These are phyloP conservation scores for Cosmia pyralina DNA, from an alignment of 2,888 invertebrate species.

Conservation along the genomic window DNA sequence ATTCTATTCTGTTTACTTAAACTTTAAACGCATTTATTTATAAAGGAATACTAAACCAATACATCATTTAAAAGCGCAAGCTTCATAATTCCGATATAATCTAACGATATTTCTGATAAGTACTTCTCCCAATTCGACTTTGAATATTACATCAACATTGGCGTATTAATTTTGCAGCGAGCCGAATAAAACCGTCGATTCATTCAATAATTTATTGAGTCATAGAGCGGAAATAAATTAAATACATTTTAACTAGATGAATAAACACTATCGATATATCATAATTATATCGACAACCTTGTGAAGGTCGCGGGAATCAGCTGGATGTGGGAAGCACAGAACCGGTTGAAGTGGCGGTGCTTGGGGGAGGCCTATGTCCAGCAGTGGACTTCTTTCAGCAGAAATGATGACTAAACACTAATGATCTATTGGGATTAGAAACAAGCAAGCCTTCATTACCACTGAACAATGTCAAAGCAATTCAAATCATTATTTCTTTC, in stretches of 20 bases:
- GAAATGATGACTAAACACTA: neutral
- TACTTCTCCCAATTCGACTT: neutral
- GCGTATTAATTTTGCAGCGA: slow-evolving; percentile 15
- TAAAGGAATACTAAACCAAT: neutral
- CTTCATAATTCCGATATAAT: neutral
- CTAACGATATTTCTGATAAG: slow-evolving; percentile 1
- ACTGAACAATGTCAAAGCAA: neutral
- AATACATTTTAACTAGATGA: slow-evolving; percentile 23
- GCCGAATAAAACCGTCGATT: slow-evolving; percentile 1
- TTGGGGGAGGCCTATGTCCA: too few relatives aligned
- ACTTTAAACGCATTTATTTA: slow-evolving; percentile 11
- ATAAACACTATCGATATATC: neutral
- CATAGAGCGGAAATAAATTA: slow-evolving; percentile 13
- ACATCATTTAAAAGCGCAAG: neutral
- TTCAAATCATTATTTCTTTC: neutral
- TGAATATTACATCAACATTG: neutral
- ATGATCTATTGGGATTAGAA: neutral
- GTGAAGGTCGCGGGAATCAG: too few relatives aligned
- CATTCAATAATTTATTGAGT: neutral
- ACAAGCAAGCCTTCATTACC: neutral
- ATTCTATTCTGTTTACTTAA: too few relatives aligned
- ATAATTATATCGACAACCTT: too few relatives aligned
- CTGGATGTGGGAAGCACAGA: too few relatives aligned
- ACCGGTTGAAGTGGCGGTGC: too few relatives aligned
- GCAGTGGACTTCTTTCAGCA: too few relatives aligned